Evolutionary conservation across 2,797 vertebrate genomes (phyloP).

Genomic region (Nothura maculosa): DNA sequence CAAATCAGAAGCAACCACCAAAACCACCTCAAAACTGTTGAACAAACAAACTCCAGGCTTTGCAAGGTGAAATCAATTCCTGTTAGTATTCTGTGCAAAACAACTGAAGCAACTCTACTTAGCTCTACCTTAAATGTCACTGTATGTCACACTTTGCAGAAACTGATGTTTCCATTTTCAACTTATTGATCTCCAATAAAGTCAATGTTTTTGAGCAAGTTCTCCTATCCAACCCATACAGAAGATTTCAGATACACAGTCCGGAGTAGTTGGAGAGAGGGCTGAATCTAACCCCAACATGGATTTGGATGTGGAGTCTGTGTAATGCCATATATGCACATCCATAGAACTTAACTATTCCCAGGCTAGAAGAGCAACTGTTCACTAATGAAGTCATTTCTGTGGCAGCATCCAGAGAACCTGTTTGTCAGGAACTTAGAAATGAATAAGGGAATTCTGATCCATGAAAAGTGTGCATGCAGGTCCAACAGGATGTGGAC

Average conservation of each 20-base stretch:
- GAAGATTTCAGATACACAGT: background rate
- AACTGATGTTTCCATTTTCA: conserved; percentile 16
- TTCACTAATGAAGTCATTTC: background rate
- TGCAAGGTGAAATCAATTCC: conserved; percentile 33
- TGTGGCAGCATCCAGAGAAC: background rate
- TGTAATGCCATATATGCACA: fast-evolving
- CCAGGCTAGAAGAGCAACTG: background rate
- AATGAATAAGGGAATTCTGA: background rate
- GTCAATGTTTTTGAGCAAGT: background rate
- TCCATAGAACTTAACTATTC: fast-evolving
- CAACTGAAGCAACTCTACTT: background rate
- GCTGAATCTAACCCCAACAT: background rate
- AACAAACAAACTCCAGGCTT: background rate
- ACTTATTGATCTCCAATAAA: conserved; percentile 7
- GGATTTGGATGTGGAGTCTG: background rate
- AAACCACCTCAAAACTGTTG: background rate
- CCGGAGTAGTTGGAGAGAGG: background rate
- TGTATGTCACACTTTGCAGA: conserved; percentile 11
- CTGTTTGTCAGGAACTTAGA: background rate
- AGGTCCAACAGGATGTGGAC: no score
- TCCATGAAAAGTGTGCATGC: background rate
- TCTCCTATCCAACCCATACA: background rate
- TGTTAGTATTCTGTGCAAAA: background rate
- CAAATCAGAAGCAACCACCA: background rate
- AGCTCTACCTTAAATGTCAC: conserved; percentile 39